These are phyloP conservation scores for Nesidiocoris tenuis DNA, from an alignment of 2,888 invertebrate species.

Conservation along the genomic window DNA sequence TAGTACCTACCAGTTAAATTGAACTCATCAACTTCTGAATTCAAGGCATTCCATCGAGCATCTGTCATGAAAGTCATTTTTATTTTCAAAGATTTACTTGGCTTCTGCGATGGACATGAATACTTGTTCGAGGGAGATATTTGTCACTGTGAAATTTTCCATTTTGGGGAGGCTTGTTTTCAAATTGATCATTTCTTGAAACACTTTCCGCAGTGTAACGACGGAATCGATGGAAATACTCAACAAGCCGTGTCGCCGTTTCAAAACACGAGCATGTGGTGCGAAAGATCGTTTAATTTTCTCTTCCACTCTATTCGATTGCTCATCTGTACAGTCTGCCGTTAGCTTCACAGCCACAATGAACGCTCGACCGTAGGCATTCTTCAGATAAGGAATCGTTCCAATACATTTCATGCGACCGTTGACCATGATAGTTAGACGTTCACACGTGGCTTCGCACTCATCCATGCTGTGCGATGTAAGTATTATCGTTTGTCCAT, in stretches of 20 bases:
- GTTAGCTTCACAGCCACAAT: conserved; percentile 60
- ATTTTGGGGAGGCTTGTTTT: conserved; percentile 54
- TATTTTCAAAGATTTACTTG: too few relatives aligned
- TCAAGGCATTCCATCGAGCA: too few relatives aligned
- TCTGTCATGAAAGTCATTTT: too few relatives aligned
- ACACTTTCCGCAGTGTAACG: conserved; percentile 53
- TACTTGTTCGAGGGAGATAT: conserved; percentile 57
- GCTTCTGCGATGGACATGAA: conserved; percentile 56
- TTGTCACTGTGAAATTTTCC: conserved; percentile 55
- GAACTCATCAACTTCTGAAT: too few relatives aligned
- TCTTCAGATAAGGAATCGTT: conserved; percentile 69
- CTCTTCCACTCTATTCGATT: neutral
- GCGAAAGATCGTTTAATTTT: neutral
- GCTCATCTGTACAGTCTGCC: neutral
- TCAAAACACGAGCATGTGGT: neutral
- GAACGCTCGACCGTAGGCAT: conserved; percentile 68
- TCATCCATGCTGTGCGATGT: conserved; percentile 90
- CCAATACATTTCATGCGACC: conserved; percentile 74
- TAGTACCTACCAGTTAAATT: too few relatives aligned
- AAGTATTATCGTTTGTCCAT: conserved; percentile 73
- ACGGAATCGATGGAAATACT: conserved; percentile 31
- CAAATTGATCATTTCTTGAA: conserved; percentile 56
- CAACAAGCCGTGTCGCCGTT: neutral
- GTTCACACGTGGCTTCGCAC: conserved; percentile 76
- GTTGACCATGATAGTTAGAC: conserved; percentile 73